Percentiles rank a stretch among this genome's conserved stretches.
Evolutionary conservation across 2,888 invertebrate species (phyloP).

Genomic region (Abrostola triplasia): DNA sequence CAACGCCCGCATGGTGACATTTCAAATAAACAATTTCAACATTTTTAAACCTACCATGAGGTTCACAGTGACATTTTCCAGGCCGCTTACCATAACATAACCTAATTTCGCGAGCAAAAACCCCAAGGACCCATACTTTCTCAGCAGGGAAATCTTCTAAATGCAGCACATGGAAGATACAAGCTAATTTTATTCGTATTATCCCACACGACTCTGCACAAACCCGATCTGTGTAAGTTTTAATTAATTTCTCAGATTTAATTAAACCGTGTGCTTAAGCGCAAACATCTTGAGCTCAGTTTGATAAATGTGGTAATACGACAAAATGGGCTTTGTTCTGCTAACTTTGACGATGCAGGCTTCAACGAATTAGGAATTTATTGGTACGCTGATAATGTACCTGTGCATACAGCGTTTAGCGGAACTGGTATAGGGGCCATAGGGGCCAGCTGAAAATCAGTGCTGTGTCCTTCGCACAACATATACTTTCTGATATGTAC

Average conservation of each 20-base stretch:
- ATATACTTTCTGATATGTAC: too few species aligned
- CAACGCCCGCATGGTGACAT: too few species aligned
- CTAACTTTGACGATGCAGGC: constrained; percentile 19
- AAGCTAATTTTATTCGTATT: constrained; percentile 40
- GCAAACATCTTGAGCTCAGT: constrained; percentile 51
- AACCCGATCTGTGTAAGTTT: constrained; percentile 55
- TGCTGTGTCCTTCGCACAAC: too few species aligned
- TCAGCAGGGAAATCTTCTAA: constrained; percentile 31
- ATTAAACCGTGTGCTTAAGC: constrained; percentile 52
- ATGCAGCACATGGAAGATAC: constrained; percentile 9
- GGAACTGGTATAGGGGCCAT: too few species aligned
- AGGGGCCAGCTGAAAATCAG: too few species aligned
- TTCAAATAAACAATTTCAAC: too few species aligned
- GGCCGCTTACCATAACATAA: background rate
- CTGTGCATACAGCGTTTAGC: too few species aligned
- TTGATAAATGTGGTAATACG: constrained; percentile 52
- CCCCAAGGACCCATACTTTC: background rate
- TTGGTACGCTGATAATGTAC: background rate
- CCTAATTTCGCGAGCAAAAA: constrained; percentile 16
- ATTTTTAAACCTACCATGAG: too few species aligned
- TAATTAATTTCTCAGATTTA: constrained; percentile 64
- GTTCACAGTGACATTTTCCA: constrained; percentile 22
- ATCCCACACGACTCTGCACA: constrained; percentile 25
- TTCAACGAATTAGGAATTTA: constrained; percentile 14
- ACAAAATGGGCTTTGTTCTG: constrained; percentile 34